phyloP scores from a whole-genome alignment of 2,888 invertebrate genomes.

The Cremastinae sp. region DNA sequence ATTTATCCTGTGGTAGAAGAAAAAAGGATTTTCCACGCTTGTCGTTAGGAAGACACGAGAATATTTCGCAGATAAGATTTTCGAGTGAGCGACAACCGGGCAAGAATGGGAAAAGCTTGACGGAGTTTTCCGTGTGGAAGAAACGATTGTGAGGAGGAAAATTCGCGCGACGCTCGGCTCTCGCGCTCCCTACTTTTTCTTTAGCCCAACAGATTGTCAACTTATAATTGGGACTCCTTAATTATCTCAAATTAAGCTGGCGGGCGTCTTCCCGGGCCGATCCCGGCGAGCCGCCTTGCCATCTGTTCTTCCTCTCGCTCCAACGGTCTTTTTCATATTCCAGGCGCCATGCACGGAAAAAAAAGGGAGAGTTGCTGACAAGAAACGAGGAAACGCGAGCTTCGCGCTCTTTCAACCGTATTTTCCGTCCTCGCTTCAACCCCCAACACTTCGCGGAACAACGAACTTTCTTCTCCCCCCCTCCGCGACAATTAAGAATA shows the following conservation, averaged over 20 bases:
- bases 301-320: slow-evolving; percentile 60
- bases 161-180: slow-evolving; percentile 37
- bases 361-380: slow-evolving; percentile 18
- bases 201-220: slow-evolving; percentile 68
- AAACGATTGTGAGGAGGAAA: slow-evolving; percentile 51
- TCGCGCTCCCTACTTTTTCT: slow-evolving; percentile 16
- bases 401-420: slow-evolving; percentile 35
- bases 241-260: slow-evolving; percentile 69
- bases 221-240: slow-evolving; percentile 73
- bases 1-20: background rate
- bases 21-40: background rate
- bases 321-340: slow-evolving; percentile 46
- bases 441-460: slow-evolving; percentile 54
- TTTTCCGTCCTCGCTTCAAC: slow-evolving; percentile 28
- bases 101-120: slow-evolving; percentile 17
- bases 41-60: slow-evolving; percentile 44
- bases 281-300: slow-evolving; percentile 51
- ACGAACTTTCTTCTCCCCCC: slow-evolving; percentile 60
- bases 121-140: slow-evolving; percentile 45
- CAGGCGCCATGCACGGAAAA: slow-evolving; percentile 39
- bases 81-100: slow-evolving; percentile 28
- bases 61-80: slow-evolving; percentile 35
- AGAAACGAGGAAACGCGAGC: slow-evolving; percentile 40
- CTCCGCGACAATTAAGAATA: slow-evolving; percentile 66
- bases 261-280: slow-evolving; percentile 41